Evolutionary conservation across 2,797 vertebrate genomes (phyloP).

Genomic region (Danio kyathit): DNA sequence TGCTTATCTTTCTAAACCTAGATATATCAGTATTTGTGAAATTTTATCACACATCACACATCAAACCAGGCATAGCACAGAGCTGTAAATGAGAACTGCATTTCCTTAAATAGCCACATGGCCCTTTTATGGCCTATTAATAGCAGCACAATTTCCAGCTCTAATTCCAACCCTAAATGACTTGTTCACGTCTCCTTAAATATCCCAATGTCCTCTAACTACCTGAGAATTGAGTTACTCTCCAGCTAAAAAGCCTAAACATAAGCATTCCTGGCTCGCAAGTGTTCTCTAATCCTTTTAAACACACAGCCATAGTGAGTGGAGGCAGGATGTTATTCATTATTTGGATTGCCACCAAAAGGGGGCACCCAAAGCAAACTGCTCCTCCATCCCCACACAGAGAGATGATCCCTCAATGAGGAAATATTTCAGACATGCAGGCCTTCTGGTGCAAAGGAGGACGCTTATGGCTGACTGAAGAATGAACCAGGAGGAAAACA

Average conservation of each 20-base stretch:
- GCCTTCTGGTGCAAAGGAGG: slow-evolving; percentile 61
- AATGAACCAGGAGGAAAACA: neutral
- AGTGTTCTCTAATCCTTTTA: slow-evolving; percentile 13
- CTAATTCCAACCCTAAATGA: slow-evolving; percentile 48
- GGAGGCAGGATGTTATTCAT: slow-evolving; percentile 54
- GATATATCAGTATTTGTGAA: neutral
- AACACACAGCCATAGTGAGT: slow-evolving; percentile 36
- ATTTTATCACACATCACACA: neutral
- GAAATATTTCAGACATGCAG: slow-evolving; percentile 76
- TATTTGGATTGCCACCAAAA: slow-evolving; percentile 80
- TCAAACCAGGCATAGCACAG: slow-evolving; percentile 1
- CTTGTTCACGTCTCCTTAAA: slow-evolving; percentile 55
- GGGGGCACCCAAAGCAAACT: slow-evolving; percentile 83
- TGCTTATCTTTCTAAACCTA: neutral
- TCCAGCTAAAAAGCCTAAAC: slow-evolving; percentile 27
- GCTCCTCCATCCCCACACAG: slow-evolving; percentile 64
- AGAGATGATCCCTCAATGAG: slow-evolving; percentile 74
- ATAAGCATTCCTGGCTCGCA: slow-evolving; percentile 12
- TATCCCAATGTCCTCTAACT: slow-evolving; percentile 22
- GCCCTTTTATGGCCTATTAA: slow-evolving; percentile 63
- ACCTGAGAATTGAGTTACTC: slow-evolving; percentile 23
- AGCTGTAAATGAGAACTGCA: slow-evolving; percentile 48
- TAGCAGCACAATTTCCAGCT: slow-evolving; percentile 56
- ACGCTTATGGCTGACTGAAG: neutral
- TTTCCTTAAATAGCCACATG: slow-evolving; percentile 65